These are phyloP conservation scores for Dromococcyx pavoninus DNA, from an alignment of 2,797 vertebrate species.

Conservation along the genomic window DNA sequence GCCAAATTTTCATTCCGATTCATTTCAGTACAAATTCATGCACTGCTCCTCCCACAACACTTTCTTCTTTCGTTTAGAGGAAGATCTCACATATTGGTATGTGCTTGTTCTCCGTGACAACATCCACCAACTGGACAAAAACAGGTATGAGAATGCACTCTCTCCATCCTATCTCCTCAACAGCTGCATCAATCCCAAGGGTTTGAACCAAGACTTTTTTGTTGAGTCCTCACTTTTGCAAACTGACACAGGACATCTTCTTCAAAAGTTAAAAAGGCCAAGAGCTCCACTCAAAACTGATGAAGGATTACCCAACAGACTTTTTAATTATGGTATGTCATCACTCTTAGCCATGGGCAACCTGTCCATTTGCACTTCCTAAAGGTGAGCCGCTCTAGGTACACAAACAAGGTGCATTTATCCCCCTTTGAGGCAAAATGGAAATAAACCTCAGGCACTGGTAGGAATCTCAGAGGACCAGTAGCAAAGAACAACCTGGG, in stretches of 20 bases:
- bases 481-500: background rate
- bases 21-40: background rate
- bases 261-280: background rate
- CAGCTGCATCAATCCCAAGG: background rate
- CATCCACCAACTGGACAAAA: background rate
- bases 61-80: background rate
- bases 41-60: background rate
- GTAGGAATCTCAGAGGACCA: background rate
- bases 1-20: background rate
- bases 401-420: background rate
- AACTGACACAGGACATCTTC: background rate
- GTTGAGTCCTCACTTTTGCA: background rate
- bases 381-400: background rate
- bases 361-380: background rate
- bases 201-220: background rate
- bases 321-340: background rate
- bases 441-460: background rate
- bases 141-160: background rate
- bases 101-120: background rate
- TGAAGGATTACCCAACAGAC: background rate
- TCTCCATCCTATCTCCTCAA: background rate
- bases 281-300: background rate
- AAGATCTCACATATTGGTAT: background rate
- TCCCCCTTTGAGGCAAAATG: background rate
- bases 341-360: background rate